These are phyloP conservation scores for Callipepla californica DNA, from an alignment of 2,113 vertebrate species.

Conservation along the genomic window DNA sequence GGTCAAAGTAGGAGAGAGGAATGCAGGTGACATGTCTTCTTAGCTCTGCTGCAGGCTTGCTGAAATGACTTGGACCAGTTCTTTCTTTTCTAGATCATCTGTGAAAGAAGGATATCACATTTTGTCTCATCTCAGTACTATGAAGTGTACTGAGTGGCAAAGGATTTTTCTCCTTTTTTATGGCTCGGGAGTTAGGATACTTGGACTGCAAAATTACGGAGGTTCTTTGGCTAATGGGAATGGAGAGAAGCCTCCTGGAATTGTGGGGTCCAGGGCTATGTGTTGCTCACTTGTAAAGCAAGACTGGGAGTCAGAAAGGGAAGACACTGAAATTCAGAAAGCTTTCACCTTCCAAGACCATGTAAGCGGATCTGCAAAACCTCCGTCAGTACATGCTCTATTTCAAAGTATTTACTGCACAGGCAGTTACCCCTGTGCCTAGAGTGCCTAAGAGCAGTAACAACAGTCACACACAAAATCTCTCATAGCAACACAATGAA, in stretches of 20 bases:
- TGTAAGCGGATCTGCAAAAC: background rate
- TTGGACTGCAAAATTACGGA: background rate
- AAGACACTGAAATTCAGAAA: background rate
- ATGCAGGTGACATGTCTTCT: background rate
- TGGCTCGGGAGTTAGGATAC: background rate
- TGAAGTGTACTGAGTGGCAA: background rate
- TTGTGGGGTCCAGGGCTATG: background rate
- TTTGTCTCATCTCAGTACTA: background rate
- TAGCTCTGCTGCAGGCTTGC: background rate
- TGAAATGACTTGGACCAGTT: background rate
- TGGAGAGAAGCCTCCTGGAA: background rate
- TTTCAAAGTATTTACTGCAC: background rate
- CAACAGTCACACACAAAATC: fast-evolving
- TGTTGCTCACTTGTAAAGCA: background rate
- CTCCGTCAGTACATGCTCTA: too few species aligned
- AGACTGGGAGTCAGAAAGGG: background rate
- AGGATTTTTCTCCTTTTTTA: background rate
- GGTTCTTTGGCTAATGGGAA: background rate
- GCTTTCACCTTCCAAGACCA: background rate
- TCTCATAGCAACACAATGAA: background rate
- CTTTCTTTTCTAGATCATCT: background rate
- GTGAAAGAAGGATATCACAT: fast-evolving
- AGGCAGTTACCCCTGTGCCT: too few species aligned
- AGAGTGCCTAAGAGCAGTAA: background rate
- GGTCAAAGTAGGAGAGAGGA: background rate